phyloP scores from a whole-genome alignment of 1,140 invertebrate genomes.

The Heliconius melpomene region DNA sequence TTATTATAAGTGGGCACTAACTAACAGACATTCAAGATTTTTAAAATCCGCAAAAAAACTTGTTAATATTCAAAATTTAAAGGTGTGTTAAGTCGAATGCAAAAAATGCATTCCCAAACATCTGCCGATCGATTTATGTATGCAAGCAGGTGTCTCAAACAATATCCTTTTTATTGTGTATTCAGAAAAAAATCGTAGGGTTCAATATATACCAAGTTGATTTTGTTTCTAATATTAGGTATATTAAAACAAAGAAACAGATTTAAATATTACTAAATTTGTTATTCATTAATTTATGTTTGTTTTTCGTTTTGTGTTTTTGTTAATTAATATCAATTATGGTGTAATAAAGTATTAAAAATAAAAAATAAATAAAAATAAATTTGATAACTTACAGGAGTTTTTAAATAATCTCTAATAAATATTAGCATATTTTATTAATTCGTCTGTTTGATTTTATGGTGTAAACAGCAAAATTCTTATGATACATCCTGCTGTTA shows the following conservation, averaged over 20 bases:
- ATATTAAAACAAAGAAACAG: neutral
- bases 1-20: neutral
- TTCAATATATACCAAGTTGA: neutral
- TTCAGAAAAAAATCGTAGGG: slow-evolving; percentile 20
- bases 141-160: slow-evolving; percentile 43
- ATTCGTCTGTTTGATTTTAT: too few relatives aligned
- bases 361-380: neutral
- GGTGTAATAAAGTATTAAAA: too few relatives aligned
- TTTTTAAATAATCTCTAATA: too few relatives aligned
- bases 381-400: neutral
- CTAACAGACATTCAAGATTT: neutral
- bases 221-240: neutral
- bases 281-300: too few relatives aligned
- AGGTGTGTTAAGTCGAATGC: slow-evolving; percentile 36
- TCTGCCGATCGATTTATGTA: slow-evolving; percentile 39
- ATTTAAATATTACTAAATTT: neutral
- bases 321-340: too few relatives aligned
- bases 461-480: too few relatives aligned
- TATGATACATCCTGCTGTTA: too few relatives aligned
- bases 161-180: slow-evolving; percentile 30
- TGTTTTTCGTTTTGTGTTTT: too few relatives aligned
- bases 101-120: slow-evolving; percentile 36
- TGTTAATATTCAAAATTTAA: slow-evolving; percentile 36
- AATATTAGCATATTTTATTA: too few relatives aligned
- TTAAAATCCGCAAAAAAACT: slow-evolving; percentile 14